phyloP scores from a whole-genome alignment of 2,888 invertebrate genomes.

The Phaedon cochleariae region DNA sequence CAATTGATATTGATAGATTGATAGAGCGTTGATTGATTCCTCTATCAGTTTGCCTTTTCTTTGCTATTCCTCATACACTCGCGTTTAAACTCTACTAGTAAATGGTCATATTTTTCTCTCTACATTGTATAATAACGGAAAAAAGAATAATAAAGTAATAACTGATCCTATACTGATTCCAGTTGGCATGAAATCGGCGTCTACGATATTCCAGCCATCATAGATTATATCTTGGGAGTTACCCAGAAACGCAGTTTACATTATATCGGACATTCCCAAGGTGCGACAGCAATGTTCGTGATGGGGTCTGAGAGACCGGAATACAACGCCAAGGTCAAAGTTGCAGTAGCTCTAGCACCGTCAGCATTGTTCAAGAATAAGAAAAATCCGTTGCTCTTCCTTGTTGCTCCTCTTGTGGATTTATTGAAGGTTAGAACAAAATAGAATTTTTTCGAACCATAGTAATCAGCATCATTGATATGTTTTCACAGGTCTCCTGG shows the following conservation, averaged over 20 bases:
- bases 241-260: constrained; percentile 70
- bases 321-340: constrained; percentile 71
- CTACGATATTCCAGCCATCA: constrained; percentile 80
- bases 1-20: too few species aligned
- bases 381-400: constrained; percentile 13
- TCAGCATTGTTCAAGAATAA: constrained; percentile 66
- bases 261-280: constrained; percentile 84
- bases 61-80: too few species aligned
- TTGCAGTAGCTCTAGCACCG: constrained; percentile 73
- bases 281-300: constrained; percentile 73
- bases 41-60: too few species aligned
- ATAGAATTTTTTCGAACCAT: too few species aligned
- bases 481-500: too few species aligned
- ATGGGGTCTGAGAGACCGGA: constrained; percentile 70
- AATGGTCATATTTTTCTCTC: too few species aligned
- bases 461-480: too few species aligned
- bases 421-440: constrained; percentile 27
- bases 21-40: too few species aligned
- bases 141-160: too few species aligned
- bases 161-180: too few species aligned
- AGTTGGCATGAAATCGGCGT: constrained; percentile 85
- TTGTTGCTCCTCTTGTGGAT: constrained; percentile 20
- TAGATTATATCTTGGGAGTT: constrained; percentile 71
- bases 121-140: too few species aligned
- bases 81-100: too few species aligned